These are phyloP conservation scores for Drosophila nr. fundita DNA, from an alignment of 2,888 invertebrate species.

Conservation along the genomic window DNA sequence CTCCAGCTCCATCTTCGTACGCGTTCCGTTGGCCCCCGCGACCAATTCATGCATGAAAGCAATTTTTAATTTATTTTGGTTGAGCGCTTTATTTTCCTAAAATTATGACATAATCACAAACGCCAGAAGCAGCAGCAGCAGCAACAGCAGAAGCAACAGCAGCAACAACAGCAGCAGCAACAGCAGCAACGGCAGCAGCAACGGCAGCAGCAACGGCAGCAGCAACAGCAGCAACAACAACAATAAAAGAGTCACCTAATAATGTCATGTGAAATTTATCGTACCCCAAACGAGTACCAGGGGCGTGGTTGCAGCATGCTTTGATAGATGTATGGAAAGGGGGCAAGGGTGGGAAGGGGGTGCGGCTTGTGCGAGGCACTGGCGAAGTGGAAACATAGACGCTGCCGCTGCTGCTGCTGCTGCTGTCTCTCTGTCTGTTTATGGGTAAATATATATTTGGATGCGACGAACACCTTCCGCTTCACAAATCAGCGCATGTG, in stretches of 20 bases:
- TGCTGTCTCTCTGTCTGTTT: not conserved
- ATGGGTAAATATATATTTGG: conserved; percentile 66
- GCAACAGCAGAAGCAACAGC: conserved; percentile 27
- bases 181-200: conserved; percentile 32
- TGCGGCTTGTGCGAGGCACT: conserved; percentile 9
- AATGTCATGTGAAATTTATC: conserved; percentile 78
- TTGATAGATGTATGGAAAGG: not conserved
- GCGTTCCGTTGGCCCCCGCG: conserved; percentile 35
- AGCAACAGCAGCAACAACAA: conserved; percentile 32
- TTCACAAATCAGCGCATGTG: conserved; percentile 75
- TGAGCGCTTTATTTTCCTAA: conserved; percentile 80
- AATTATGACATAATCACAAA: conserved; percentile 80
- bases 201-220: conserved; percentile 30
- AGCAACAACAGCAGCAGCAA: conserved; percentile 22
- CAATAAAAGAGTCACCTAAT: conserved; percentile 73
- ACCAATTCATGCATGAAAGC: conserved; percentile 81
- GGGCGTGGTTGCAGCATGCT: conserved; percentile 44
- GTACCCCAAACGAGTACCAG: conserved; percentile 60
- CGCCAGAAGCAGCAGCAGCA: conserved; percentile 27
- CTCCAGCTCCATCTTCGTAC: not conserved
- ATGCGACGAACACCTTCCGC: conserved; percentile 79
- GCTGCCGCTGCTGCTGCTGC: conserved; percentile 2
- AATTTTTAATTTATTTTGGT: conserved; percentile 82
- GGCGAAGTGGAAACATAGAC: conserved; percentile 40
- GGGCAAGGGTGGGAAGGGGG: not conserved